A percentile compares a stretch with the other conserved stretches of the same genome.
These are phyloP conservation scores for Kryptolebias marmoratus DNA, from an alignment of 2,113 vertebrate genomes.

Conservation along the genomic window DNA sequence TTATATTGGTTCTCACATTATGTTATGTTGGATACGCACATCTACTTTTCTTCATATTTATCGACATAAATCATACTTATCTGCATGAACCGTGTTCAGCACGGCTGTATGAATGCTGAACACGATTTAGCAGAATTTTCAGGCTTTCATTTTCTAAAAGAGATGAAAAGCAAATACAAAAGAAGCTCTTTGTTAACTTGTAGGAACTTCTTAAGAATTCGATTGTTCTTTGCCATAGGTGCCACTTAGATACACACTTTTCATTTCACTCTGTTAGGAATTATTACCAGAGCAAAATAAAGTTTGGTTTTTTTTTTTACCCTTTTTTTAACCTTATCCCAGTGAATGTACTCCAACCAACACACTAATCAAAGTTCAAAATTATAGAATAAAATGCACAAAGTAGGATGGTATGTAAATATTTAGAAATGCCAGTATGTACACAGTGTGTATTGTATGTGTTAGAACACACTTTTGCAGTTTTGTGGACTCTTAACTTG, in stretches of 20 bases:
- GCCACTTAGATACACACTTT: too few relatives aligned
- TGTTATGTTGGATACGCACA: neutral
- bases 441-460: neutral
- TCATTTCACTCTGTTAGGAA: neutral
- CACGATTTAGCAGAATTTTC: neutral
- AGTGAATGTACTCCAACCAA: neutral
- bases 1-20: too few relatives aligned
- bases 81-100: neutral
- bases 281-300: neutral
- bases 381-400: neutral
- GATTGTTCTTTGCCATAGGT: neutral
- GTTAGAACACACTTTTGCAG: too few relatives aligned
- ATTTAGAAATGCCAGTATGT: neutral
- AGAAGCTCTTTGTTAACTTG: too few relatives aligned
- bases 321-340: neutral
- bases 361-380: neutral
- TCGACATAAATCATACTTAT: neutral
- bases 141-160: neutral
- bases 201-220: too few relatives aligned
- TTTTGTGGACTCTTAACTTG: neutral
- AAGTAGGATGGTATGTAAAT: neutral
- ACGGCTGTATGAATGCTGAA: too few relatives aligned
- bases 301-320: neutral
- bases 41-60: neutral
- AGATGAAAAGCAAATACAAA: neutral